Base-by-base conservation (phyloP, 1,140 invertebrate species). In the Dreissena polymorpha region DNA sequence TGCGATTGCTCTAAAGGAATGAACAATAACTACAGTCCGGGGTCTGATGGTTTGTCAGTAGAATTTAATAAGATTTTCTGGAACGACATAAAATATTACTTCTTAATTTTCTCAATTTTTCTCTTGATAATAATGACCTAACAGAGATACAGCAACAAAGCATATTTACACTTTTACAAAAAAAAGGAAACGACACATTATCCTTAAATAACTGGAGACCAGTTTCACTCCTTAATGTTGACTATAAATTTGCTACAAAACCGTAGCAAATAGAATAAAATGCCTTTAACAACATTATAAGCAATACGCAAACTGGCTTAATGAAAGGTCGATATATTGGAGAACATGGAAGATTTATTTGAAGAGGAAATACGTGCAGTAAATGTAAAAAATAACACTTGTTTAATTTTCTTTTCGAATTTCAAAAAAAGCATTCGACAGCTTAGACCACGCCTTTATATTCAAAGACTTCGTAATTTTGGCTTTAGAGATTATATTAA, bases 251-350 rank as follows among this genome's bases (percentile, higher is more conserved):
- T 21, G 75, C 77, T 49, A 64, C 77, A 25, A 39, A 18, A 27
- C 18, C 12, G 63, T 80, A 57, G 29, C 77, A 39, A 71, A 71
- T 53, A 63, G 67, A 21, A 51, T 72, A 14, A 80, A 72, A 64
- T n/a, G 8, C 1, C 29, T 13, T 39, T 80, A 64, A 63, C n/a
- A 25, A 18, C 49, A 23, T 80, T 23, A 55, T 80, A 25, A n/a
- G 5, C 64, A 18, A 60, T n/a, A 27, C 63, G 49, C 67, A 80
- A 64, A 72, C 25, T 51, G 55, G 69, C 6, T 71, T 80, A 18
- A 10, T 80, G 25, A 63, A 63, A 51, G 65, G 65, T 21, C 55
- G 77, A 72, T 60, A 49, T 72, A 64, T 80, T 50, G 77, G 77
- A 16, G 77, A 80, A 64, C 70, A 80, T 49, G 64, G 21, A 3